Base-by-base conservation (phyloP, 2,888 invertebrate species). In the Tenthredo livida region DNA sequence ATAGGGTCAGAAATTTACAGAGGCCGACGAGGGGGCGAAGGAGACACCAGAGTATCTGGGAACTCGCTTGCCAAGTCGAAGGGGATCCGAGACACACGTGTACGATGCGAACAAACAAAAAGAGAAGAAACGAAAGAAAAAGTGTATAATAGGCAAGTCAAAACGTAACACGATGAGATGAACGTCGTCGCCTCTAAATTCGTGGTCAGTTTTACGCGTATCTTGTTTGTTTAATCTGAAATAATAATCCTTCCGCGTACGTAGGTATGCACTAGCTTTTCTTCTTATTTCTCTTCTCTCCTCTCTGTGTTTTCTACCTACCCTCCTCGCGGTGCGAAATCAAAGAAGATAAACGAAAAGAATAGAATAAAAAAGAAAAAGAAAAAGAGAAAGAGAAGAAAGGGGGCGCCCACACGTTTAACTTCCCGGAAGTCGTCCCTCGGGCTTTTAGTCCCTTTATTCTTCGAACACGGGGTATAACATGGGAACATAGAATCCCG, bases 31-130 rank as follows among this genome's bases (percentile, higher is more conserved):
- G 25, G 78, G 78, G 72, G 84, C 90, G 91, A 91, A 89, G 90
- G 90, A 90, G 91, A 86, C 88, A 87, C 84, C 85, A 87, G 88
- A 88, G 88, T 89, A 91, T 88, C 88, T 88, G 70, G 84, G 80
- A 86, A 77, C 70, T 54, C 47, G 54, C 37, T 73, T 29, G 75
- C 84, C 84, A 84, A 85, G 84, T 72, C 54, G 85, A 70, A 73
- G 85, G 87, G 84, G 65, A 80, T 84, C 84, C 86, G 86, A 83
- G 91, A 89, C 90, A 90, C 91, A 91, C 91, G 91, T 91, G 92
- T 90, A 90, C 89, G 89, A 86, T 90, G 88, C 86, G 37, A 37
- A 89, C 90, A 90, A 89, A 89, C 89, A 88, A 86, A 87, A 86
- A 50, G 84, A 77, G 50, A 54, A 78, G 65, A 85, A 85, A 83